Percentiles rank a stretch among this genome's conserved stretches.
Conservation (phyloP, 1,140 invertebrate genomes). For the Triops cancriformis region DNA sequence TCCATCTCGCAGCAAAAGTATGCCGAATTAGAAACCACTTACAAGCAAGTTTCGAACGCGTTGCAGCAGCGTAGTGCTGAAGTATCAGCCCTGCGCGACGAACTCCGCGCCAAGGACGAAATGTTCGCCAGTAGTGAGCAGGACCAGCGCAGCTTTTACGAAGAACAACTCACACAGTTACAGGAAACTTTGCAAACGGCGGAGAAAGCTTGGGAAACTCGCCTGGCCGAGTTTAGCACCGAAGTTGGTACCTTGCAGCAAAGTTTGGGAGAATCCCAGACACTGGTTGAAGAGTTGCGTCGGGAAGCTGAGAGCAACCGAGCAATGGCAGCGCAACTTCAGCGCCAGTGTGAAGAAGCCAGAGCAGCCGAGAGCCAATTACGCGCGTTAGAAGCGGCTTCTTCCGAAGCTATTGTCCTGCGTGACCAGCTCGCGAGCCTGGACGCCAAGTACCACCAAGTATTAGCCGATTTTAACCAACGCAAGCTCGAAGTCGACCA, state of each 20-base stretch:
- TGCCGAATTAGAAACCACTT: neutral
- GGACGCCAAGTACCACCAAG: neutral
- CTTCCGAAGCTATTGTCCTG: neutral
- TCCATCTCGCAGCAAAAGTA: neutral
- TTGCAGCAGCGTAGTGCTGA: neutral
- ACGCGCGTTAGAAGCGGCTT: neutral
- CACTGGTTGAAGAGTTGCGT: neutral
- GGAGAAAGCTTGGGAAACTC: neutral
- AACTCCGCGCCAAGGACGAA: neutral
- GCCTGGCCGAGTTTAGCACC: neutral
- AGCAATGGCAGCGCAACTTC: neutral
- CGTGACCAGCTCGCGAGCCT: neutral
- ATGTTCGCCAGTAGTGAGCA: neutral
- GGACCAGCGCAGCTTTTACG: neutral
- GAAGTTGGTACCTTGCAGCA: neutral
- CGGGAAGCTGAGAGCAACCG: neutral
- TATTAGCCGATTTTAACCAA: conserved; percentile 5
- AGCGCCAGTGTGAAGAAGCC: neutral
- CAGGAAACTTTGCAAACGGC: neutral
- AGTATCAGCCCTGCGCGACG: neutral
- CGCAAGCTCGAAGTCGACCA: neutral
- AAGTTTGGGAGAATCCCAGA: neutral
- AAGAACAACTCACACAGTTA: neutral
- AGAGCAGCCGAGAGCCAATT: neutral
- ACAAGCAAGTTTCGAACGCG: neutral